These are phyloP conservation scores for Cuniculus paca DNA, from an alignment of 2,797 vertebrate genomes.

Conservation along the genomic window DNA sequence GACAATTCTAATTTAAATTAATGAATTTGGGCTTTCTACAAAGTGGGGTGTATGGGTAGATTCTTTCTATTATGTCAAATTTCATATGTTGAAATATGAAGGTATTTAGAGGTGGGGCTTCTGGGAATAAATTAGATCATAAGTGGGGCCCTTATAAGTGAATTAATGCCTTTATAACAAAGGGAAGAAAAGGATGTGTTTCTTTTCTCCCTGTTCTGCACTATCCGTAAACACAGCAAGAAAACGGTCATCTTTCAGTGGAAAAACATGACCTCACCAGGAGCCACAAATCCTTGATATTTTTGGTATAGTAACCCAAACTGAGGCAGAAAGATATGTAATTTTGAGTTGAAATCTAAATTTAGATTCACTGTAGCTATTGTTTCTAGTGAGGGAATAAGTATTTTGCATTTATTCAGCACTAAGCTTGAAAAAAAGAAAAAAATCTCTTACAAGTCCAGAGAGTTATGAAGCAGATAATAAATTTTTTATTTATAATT, in stretches of 20 bases:
- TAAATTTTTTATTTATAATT: not conserved
- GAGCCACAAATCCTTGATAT: too few species aligned
- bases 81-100: not conserved
- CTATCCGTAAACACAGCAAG: not conserved
- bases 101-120: too few species aligned
- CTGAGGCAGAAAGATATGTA: too few species aligned
- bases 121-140: not conserved
- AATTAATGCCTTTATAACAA: not conserved
- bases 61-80: not conserved
- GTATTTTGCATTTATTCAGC: not conserved
- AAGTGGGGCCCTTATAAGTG: not conserved
- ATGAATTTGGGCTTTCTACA: not conserved
- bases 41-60: not conserved
- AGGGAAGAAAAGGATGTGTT: too few species aligned
- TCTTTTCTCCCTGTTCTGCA: not conserved
- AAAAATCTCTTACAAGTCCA: not conserved
- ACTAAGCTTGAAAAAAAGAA: not conserved
- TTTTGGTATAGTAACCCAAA: not conserved
- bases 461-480: not conserved
- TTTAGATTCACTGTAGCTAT: not conserved
- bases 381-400: not conserved
- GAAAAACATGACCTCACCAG: not conserved
- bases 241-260: not conserved
- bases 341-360: not conserved
- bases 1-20: not conserved